Conservation (phyloP, 2,113 vertebrate genomes). For the Melanocharis versteri region DNA sequence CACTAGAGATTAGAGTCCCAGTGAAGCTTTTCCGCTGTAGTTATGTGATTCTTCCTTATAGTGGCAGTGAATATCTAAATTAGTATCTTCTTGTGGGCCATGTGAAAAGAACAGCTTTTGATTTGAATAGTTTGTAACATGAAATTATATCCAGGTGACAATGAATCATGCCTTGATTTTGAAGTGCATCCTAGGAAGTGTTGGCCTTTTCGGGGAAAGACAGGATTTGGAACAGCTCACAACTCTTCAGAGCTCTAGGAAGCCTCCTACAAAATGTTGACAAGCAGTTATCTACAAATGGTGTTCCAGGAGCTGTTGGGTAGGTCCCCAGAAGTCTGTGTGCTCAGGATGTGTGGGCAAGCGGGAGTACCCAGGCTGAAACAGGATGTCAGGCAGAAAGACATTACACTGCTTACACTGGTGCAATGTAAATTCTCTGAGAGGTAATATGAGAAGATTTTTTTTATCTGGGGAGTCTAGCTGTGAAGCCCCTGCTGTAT, state of each 20-base stretch:
- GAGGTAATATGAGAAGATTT: neutral
- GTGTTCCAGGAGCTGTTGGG: neutral
- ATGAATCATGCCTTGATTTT: neutral
- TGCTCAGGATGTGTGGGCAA: neutral
- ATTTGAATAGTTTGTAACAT: neutral
- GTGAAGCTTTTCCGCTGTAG: neutral
- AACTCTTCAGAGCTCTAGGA: neutral
- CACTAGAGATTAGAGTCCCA: neutral
- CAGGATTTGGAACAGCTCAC: neutral
- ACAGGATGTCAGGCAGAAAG: neutral
- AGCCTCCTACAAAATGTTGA: neutral
- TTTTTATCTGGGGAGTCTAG: neutral
- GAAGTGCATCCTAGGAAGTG: neutral
- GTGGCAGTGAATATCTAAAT: neutral
- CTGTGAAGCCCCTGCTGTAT: neutral
- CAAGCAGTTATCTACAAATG: neutral
- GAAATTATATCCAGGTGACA: neutral
- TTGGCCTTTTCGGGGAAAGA: neutral
- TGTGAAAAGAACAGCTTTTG: neutral
- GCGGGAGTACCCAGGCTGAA: neutral
- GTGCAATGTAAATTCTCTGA: neutral
- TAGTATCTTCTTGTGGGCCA: neutral
- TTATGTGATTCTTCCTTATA: neutral
- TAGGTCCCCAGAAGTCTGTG: neutral
- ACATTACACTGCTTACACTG: neutral